Conservation (phyloP, 1,140 invertebrate genomes). For the Berghia stephanieae region DNA sequence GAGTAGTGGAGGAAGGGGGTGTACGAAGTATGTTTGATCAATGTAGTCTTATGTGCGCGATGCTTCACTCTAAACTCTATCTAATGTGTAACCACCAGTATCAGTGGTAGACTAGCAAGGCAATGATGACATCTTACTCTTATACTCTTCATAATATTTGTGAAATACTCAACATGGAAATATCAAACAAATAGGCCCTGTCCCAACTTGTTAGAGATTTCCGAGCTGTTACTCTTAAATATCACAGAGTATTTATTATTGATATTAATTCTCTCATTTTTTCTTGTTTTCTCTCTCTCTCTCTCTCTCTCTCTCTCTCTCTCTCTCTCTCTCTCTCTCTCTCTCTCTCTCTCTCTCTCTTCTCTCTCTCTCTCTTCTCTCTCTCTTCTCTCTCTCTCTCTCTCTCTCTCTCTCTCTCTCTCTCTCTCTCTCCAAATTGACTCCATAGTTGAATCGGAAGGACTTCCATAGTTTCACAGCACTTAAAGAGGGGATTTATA, state of each 20-base stretch:
- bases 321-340: neutral
- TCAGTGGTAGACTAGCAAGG: no score
- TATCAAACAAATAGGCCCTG: no score
- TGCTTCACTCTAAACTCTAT: no score
- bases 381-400: neutral
- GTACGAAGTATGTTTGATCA: no score
- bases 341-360: conserved; percentile 22
- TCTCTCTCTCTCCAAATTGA: neutral
- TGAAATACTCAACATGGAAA: no score
- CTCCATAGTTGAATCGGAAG: neutral
- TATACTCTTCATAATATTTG: no score
- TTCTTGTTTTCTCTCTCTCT: neutral
- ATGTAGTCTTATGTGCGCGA: no score
- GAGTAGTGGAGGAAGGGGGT: no score
- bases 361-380: neutral
- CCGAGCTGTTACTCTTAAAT: neutral
- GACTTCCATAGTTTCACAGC: neutral
- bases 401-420: neutral
- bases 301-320: neutral
- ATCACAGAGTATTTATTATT: neutral
- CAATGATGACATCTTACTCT: no score
- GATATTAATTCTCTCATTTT: neutral
- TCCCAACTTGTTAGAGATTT: no score
- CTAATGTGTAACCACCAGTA: no score
- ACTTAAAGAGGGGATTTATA: no score